phyloP scores from a whole-genome alignment of 2,113 vertebrate species.

The Megatriorchis doriae region DNA sequence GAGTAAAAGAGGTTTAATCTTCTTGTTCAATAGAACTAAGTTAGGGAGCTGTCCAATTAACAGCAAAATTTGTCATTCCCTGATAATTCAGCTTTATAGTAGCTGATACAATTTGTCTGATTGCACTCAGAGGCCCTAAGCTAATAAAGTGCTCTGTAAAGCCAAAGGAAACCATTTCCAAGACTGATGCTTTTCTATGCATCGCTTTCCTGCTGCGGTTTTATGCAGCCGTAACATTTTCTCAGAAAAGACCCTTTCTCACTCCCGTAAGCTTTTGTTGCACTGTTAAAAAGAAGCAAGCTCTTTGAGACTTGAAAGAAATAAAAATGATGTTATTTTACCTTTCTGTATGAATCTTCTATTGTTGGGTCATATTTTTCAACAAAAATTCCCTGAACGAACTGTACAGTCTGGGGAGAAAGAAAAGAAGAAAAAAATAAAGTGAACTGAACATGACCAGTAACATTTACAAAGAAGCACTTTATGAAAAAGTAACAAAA shows the following conservation, averaged over 20 bases:
- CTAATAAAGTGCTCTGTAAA: not conserved
- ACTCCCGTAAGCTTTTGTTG: not conserved
- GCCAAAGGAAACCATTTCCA: not conserved
- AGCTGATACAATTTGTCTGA: not conserved
- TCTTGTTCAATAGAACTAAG: not conserved
- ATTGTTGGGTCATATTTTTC: slow-evolving; percentile 99
- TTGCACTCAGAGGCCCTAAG: not conserved
- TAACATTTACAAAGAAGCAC: not conserved
- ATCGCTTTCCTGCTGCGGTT: not conserved
- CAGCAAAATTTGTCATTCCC: not conserved
- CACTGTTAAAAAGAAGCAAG: not conserved
- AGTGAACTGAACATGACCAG: not conserved
- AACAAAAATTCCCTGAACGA: slow-evolving; percentile 99
- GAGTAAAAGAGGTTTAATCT: not conserved
- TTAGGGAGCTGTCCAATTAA: not conserved
- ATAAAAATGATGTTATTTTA: slow-evolving; percentile 46
- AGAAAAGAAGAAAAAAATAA: not conserved
- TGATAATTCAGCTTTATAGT: not conserved
- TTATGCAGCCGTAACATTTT: accelerated
- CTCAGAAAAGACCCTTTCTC: not conserved
- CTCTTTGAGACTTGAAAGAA: not conserved
- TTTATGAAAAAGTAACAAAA: not conserved
- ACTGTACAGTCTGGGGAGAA: slow-evolving; percentile 90
- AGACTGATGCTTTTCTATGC: not conserved
- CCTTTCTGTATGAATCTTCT: slow-evolving; percentile 99